A percentile compares a stretch with the other conserved stretches of the same genome.
Evolutionary conservation across 2,113 vertebrate species (phyloP).

Genomic region (Falco punctatus): DNA sequence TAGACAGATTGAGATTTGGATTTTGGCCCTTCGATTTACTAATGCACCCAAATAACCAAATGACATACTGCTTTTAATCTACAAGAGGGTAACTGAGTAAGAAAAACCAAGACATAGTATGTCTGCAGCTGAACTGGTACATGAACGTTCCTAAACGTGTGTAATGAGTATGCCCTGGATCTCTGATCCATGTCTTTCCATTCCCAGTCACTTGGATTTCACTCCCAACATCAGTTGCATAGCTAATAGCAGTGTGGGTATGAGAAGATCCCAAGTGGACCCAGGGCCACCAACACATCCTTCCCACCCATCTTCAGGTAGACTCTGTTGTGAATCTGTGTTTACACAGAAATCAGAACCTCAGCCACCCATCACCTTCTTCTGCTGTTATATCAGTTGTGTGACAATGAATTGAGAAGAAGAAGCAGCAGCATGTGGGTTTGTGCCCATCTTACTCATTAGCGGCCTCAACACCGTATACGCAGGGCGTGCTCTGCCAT

Average conservation of each 20-base stretch:
- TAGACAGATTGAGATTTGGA: not conserved
- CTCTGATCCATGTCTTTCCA: not conserved
- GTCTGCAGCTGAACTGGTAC: not conserved
- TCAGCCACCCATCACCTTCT: not conserved
- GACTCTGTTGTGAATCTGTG: not conserved
- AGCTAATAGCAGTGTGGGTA: not conserved
- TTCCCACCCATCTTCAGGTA: not conserved
- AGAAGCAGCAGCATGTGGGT: not conserved
- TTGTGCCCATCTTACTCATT: not conserved
- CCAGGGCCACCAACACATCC: not conserved
- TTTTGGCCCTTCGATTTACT: not conserved
- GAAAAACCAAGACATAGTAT: not conserved
- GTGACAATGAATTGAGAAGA: not conserved
- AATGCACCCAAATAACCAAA: not conserved
- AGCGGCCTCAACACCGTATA: fast-evolving
- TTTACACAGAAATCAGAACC: not conserved
- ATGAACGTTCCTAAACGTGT: not conserved
- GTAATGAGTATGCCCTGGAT: not conserved
- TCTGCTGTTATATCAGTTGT: not conserved
- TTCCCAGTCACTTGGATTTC: not conserved
- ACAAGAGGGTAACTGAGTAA: not conserved
- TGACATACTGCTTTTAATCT: not conserved
- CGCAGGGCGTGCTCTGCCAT: not conserved
- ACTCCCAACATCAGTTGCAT: not conserved
- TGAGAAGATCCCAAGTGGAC: not conserved